Conservation (phyloP, 2,113 vertebrate species). For the Podilymbus podiceps region DNA sequence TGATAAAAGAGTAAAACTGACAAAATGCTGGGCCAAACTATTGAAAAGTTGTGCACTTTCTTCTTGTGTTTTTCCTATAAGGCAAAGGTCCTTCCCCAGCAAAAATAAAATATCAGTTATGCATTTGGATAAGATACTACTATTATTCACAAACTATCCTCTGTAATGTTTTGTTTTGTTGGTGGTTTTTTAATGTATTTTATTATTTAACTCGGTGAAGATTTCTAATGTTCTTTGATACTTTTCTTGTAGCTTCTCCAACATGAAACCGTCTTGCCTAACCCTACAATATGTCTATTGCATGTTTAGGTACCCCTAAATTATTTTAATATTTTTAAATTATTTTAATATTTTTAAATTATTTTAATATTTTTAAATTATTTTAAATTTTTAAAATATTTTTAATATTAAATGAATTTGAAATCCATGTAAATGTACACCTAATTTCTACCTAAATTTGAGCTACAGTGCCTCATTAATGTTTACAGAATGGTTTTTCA, state of each 20-base stretch:
- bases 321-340: neutral
- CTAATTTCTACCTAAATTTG: neutral
- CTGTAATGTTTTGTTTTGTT: neutral
- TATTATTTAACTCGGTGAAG: neutral
- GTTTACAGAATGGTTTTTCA: neutral
- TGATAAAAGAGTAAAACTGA: neutral
- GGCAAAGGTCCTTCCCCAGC: neutral
- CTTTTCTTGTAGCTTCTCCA: neutral
- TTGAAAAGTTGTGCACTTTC: neutral
- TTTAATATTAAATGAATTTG: neutral
- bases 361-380: neutral
- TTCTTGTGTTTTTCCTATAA: neutral
- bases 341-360: neutral
- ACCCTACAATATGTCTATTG: neutral
- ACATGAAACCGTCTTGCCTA: neutral
- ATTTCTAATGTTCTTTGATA: neutral
- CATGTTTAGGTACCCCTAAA: neutral
- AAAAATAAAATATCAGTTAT: neutral
- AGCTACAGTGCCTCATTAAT: neutral
- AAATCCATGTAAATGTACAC: neutral
- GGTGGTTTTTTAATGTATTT: neutral
- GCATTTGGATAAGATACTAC: neutral
- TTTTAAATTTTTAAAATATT: neutral
- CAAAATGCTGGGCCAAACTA: neutral
- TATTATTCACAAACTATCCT: neutral